Evolutionary conservation across 1,140 invertebrate species (phyloP).

Genomic region (Chlorops oryzae): DNA sequence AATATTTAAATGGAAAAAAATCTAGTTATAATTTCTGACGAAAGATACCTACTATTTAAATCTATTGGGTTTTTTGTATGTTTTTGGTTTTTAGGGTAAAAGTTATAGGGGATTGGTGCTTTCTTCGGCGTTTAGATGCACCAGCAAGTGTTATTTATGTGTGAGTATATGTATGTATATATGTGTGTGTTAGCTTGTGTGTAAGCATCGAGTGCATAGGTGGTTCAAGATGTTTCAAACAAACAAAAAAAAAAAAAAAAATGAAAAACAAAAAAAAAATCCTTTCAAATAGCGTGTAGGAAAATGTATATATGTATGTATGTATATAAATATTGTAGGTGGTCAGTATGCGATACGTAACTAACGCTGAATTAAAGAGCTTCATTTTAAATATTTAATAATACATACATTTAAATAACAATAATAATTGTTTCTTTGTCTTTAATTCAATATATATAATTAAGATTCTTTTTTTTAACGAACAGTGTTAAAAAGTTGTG

Average conservation of each 20-base stretch:
- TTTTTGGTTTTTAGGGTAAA: background rate
- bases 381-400: slow-evolving; percentile 15
- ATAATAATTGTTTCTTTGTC: slow-evolving; percentile 5
- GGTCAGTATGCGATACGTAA: slow-evolving; percentile 8
- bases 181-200: background rate
- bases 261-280: background rate
- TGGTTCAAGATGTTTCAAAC: background rate
- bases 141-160: too few species aligned
- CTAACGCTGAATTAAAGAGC: slow-evolving; percentile 1
- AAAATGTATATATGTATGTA: background rate
- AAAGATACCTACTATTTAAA: too few species aligned
- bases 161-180: background rate
- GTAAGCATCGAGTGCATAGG: background rate
- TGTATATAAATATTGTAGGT: slow-evolving; percentile 13
- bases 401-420: slow-evolving; percentile 14
- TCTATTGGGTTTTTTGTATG: background rate
- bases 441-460: slow-evolving; percentile 11
- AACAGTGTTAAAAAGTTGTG: background rate
- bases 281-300: background rate
- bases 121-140: background rate
- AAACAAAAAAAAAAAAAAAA: background rate
- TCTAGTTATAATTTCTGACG: too few species aligned
- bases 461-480: background rate
- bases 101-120: background rate
- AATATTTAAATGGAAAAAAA: too few species aligned